Conservation (phyloP, 2,797 vertebrate species). For the Acanthopagrus latus region DNA sequence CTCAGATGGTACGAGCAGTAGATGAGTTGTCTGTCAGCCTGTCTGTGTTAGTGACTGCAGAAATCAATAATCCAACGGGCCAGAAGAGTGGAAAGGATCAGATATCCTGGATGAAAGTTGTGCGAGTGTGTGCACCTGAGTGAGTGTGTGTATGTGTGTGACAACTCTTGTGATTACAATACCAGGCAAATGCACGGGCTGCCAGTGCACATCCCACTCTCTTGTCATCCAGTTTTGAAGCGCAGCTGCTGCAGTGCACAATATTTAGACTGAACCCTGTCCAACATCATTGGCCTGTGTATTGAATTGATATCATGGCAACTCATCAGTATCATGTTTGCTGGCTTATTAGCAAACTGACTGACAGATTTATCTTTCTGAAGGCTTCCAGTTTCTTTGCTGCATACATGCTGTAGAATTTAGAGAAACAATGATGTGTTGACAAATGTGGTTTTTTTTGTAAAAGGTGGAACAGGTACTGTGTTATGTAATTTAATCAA, state of each 20-base stretch:
- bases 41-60: slow-evolving; percentile 38
- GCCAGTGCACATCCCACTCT: slow-evolving; percentile 15
- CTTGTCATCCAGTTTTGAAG: slow-evolving; percentile 5
- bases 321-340: slow-evolving; percentile 42
- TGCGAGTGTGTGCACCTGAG: slow-evolving; percentile 19
- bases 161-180: slow-evolving; percentile 3
- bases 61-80: slow-evolving; percentile 54
- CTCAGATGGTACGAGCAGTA: slow-evolving; percentile 30
- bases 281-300: slow-evolving; percentile 29
- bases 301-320: slow-evolving; percentile 36
- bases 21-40: slow-evolving; percentile 56
- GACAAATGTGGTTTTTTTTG: not conserved
- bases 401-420: not conserved
- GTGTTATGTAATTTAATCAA: slow-evolving; percentile 16
- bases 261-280: slow-evolving; percentile 23
- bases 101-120: slow-evolving; percentile 20
- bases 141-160: slow-evolving; percentile 22
- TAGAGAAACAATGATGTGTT: not conserved
- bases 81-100: slow-evolving; percentile 40
- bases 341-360: slow-evolving; percentile 20
- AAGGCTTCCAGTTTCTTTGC: not conserved
- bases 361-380: slow-evolving; percentile 14
- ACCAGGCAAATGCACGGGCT: slow-evolving; percentile 6
- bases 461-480: not conserved
- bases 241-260: not conserved